Base-by-base conservation (phyloP, 2,888 invertebrate species). In the Ectemnius lituratus region DNA sequence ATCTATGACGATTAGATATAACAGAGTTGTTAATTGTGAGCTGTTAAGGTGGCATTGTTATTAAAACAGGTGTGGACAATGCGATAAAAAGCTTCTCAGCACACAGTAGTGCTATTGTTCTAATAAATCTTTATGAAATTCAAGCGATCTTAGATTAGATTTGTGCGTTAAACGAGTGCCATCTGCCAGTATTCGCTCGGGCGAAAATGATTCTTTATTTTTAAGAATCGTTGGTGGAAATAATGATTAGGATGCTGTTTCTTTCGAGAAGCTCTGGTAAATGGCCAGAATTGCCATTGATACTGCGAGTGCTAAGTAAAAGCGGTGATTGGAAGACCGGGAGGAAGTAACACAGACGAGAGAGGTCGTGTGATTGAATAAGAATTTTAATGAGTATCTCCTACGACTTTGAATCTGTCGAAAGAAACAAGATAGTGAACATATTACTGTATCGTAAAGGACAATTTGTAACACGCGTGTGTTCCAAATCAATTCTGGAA, bases 141-240 rank as follows among this genome's bases (percentile, higher is more conserved):
- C 28, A 63, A 60, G 37, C n/a, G 49, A 63, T 37, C 47, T 45
- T 46, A 57, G 61, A 2, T 6, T 65, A 1, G 58, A 37, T 28
- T 75, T 77, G 66, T 67, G 66, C 75, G 68, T 75, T 47, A 28
- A 71, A 75, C 62, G 11, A 62, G 47, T 67, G 67, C 37, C 46
- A 46, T 67, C 49, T 57, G n/a, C 20, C 23, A 66, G 20, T 16
- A 23, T 13, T 61, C 28, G 20, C 28, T 46, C 52, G 66, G 57
- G 62, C 14, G 28, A 66, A 63, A 14, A 63, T 8, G 23, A 23
- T 62, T 61, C 16, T 71, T 59, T 49, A 47, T 52, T 2, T 5
- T 63, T 16, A 18, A 37, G 18, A 66, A 37, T 14, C 28, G 60
- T 11, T 46, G 2, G 20, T 18, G 60, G 18, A 37, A 27, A 52